These are phyloP conservation scores for Ptychochromis oligacanthus DNA, from an alignment of 2,113 vertebrate genomes.

Conservation along the genomic window DNA sequence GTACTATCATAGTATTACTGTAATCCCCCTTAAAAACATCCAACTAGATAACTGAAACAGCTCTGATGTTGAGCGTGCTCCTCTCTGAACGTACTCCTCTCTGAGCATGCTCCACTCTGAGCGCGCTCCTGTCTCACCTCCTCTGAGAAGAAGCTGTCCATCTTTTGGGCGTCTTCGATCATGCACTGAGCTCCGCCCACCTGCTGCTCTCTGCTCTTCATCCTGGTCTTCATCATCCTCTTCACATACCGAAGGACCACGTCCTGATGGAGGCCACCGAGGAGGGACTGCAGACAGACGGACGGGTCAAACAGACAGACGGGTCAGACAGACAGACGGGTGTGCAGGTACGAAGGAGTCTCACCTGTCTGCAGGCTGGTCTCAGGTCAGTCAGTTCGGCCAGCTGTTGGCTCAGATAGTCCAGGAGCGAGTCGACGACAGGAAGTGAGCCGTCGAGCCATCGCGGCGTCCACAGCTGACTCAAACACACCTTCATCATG, in stretches of 20 bases:
- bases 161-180: slow-evolving; percentile 63
- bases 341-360: slow-evolving; percentile 4
- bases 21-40: too few relatives aligned
- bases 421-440: slow-evolving; percentile 76
- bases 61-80: neutral
- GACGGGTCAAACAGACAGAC: neutral
- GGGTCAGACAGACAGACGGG: neutral
- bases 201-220: slow-evolving; percentile 80
- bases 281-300: slow-evolving; percentile 73
- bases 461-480: slow-evolving; percentile 78
- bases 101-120: neutral
- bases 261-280: slow-evolving; percentile 66
- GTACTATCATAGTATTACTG: neutral
- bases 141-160: slow-evolving; percentile 80
- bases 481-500: slow-evolving; percentile 76
- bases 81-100: neutral
- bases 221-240: slow-evolving; percentile 81
- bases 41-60: neutral
- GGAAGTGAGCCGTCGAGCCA: slow-evolving; percentile 76
- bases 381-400: slow-evolving; percentile 74
- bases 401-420: slow-evolving; percentile 62
- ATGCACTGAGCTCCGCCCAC: slow-evolving; percentile 77
- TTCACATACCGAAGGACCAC: slow-evolving; percentile 83
- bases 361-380: slow-evolving; percentile 78
- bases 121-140: slow-evolving; percentile 71